A percentile compares a stretch with the other conserved stretches of the same genome.
phyloP scores from a whole-genome alignment of 2,888 invertebrate species.

The Exocentrus adspersus region DNA sequence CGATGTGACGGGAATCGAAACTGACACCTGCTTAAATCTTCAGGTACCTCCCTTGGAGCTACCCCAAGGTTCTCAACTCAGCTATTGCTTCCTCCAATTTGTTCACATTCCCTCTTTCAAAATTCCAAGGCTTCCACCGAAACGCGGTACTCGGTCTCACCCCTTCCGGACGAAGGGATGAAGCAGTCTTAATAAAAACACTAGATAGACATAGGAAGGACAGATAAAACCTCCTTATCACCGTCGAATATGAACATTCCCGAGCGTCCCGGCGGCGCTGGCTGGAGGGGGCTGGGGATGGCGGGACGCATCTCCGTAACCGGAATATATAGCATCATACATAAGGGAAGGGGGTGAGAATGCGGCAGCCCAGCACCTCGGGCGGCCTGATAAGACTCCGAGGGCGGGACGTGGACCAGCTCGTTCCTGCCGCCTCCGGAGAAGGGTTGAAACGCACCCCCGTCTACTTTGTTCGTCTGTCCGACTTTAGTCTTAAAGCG shows the following conservation, averaged over 20 bases:
- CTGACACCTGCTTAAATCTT: too few species aligned
- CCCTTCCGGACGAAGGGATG: too few species aligned
- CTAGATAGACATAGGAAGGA: background rate
- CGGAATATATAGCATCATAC: slow-evolving; percentile 56
- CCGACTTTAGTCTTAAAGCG: slow-evolving; percentile 57
- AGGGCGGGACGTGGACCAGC: slow-evolving; percentile 54
- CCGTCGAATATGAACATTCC: slow-evolving; percentile 22
- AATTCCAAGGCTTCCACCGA: too few species aligned
- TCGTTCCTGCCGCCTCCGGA: slow-evolving; percentile 11
- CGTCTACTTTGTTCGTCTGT: slow-evolving; percentile 34
- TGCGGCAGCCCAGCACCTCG: slow-evolving; percentile 57
- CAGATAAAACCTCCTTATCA: slow-evolving; percentile 22
- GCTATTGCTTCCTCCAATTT: too few species aligned
- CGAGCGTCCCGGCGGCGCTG: slow-evolving; percentile 17
- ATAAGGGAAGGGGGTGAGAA: slow-evolving; percentile 55
- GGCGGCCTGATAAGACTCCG: slow-evolving; percentile 61
- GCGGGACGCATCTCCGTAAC: slow-evolving; percentile 44
- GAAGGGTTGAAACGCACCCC: background rate
- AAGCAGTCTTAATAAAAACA: background rate
- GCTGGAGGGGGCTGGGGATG: slow-evolving; percentile 9
- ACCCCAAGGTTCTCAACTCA: too few species aligned
- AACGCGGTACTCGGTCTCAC: too few species aligned
- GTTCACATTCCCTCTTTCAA: too few species aligned
- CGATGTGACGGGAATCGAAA: too few species aligned
- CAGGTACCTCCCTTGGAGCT: too few species aligned